These are phyloP conservation scores for Folsomia manolachei DNA, from an alignment of 2,888 invertebrate species.

Conservation along the genomic window DNA sequence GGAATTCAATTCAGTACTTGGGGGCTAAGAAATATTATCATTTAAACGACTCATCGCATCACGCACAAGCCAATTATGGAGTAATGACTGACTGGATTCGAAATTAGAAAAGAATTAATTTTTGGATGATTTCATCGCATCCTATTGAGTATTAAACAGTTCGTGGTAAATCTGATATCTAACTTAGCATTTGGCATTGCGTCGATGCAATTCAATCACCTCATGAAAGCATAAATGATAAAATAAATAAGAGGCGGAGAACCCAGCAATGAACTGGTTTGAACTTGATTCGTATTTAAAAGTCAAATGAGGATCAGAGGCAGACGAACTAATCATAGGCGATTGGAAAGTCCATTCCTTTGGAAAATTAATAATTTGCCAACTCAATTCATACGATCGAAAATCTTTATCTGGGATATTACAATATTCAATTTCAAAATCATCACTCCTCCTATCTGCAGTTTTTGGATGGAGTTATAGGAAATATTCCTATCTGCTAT, in stretches of 20 bases:
- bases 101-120: neutral
- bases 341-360: too few relatives aligned
- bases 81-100: neutral
- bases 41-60: neutral
- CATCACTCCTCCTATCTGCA: too few relatives aligned
- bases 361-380: too few relatives aligned
- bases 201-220: neutral
- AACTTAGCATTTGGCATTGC: neutral
- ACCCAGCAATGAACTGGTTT: neutral
- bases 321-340: too few relatives aligned
- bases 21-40: too few relatives aligned
- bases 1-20: neutral
- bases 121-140: neutral
- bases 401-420: too few relatives aligned
- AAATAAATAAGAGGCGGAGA: neutral
- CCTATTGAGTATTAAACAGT: too few relatives aligned
- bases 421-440: too few relatives aligned
- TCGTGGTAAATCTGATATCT: neutral
- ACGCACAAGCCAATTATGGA: neutral
- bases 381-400: too few relatives aligned
- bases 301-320: neutral
- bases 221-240: too few relatives aligned
- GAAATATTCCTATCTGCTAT: too few relatives aligned
- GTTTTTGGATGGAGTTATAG: too few relatives aligned
- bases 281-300: neutral